Percentiles rank a stretch among this genome's conserved stretches.
These are phyloP conservation scores for Maniola hyperantus DNA, from an alignment of 2,888 invertebrate species.

Conservation along the genomic window DNA sequence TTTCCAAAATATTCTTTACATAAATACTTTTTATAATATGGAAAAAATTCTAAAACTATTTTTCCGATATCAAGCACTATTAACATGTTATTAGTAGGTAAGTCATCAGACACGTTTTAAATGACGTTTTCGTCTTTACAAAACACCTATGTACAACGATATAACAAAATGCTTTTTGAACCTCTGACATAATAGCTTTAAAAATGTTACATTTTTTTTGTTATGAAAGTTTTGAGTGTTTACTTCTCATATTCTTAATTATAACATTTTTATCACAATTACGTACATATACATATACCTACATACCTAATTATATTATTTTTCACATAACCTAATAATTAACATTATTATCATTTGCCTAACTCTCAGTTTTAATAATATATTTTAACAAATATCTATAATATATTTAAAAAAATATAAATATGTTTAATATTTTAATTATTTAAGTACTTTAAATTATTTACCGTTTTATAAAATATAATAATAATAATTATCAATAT, in stretches of 20 bases:
- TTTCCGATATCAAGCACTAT: neutral
- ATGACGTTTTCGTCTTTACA: slow-evolving; percentile 6
- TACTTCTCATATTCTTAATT: neutral
- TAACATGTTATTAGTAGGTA: neutral
- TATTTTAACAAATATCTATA: neutral
- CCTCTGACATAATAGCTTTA: neutral
- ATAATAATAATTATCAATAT: too few species aligned
- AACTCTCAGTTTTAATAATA: neutral
- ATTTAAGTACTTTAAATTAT: too few species aligned
- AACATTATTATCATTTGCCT: neutral
- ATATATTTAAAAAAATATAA: neutral
- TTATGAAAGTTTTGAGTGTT: neutral
- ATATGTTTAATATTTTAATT: neutral
- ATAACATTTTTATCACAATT: too few species aligned
- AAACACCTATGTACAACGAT: neutral
- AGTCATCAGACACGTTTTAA: neutral
- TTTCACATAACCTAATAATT: neutral
- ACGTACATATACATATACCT: neutral
- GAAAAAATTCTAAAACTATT: too few species aligned
- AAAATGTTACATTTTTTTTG: neutral
- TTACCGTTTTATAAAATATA: too few species aligned
- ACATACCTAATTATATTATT: neutral
- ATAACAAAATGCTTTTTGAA: slow-evolving; percentile 3
- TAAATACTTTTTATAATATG: too few species aligned
- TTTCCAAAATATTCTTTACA: too few species aligned